A percentile compares a stretch with the other conserved stretches of the same genome.
These are phyloP conservation scores for Anarrhichthys ocellatus DNA, from an alignment of 2,113 vertebrate genomes.

Conservation along the genomic window DNA sequence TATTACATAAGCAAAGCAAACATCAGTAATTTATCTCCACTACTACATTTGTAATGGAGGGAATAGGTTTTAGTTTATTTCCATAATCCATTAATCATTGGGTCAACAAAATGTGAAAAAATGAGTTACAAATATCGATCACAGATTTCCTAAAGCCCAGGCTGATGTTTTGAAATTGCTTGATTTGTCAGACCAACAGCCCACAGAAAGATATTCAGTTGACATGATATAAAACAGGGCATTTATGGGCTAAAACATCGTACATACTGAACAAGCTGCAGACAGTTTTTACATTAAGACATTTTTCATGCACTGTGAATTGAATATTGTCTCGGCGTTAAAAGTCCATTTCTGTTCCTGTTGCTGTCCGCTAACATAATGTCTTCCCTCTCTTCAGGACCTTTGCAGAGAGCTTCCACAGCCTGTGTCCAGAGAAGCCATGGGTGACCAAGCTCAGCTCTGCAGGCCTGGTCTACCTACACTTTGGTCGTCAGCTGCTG, in stretches of 20 bases:
- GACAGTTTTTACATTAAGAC: not conserved
- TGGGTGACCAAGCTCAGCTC: conserved; percentile 97
- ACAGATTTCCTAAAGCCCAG: not conserved
- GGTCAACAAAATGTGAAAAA: not conserved
- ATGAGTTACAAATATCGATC: not conserved
- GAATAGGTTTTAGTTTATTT: not conserved
- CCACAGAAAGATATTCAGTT: not conserved
- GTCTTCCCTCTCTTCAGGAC: conserved; percentile 78
- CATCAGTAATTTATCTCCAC: not conserved
- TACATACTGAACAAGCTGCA: not conserved
- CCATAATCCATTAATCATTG: not conserved
- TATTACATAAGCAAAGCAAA: not conserved
- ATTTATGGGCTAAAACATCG: not conserved
- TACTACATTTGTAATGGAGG: not conserved
- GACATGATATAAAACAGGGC: not conserved
- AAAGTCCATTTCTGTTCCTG: not conserved
- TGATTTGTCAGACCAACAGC: not conserved
- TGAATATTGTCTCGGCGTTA: not conserved
- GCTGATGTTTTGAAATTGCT: not conserved
- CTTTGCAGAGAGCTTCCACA: conserved; percentile 88
- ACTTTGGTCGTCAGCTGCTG: conserved; percentile 90
- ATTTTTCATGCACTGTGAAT: not conserved
- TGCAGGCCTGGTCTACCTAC: conserved; percentile 91
- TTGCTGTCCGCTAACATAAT: not conserved
- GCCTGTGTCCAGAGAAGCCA: conserved; percentile 88